Percentiles rank a stretch among this genome's conserved stretches.
These are phyloP conservation scores for Drosophila falleni DNA, from an alignment of 2,888 invertebrate genomes.

Conservation along the genomic window DNA sequence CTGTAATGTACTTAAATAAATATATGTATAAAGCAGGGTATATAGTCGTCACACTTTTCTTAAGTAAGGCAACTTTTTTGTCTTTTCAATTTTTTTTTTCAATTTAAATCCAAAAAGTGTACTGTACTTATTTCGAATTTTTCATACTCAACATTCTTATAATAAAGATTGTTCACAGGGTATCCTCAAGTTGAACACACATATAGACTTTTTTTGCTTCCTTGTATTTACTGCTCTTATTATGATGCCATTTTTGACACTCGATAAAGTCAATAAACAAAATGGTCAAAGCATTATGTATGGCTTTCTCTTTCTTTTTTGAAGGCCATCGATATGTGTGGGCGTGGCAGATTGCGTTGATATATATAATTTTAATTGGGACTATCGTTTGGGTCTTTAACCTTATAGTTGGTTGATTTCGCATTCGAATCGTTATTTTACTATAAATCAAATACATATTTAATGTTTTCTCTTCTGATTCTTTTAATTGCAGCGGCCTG, in stretches of 20 bases:
- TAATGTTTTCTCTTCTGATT: constrained; percentile 22
- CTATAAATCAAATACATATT: constrained; percentile 41
- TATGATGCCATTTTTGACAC: constrained; percentile 69
- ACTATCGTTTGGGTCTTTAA: constrained; percentile 6
- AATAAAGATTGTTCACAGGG: not conserved
- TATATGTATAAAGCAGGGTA: not conserved
- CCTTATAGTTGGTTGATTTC: constrained; percentile 35
- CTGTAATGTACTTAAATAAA: not conserved
- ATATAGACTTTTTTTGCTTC: constrained; percentile 3
- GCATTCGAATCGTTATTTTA: constrained; percentile 28
- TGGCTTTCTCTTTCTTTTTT: constrained; percentile 3
- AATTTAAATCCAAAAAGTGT: not conserved
- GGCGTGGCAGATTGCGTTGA: constrained; percentile 5
- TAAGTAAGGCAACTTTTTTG: not conserved
- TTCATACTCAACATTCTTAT: not conserved
- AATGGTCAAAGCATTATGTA: constrained; percentile 37
- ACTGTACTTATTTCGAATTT: not conserved
- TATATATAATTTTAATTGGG: constrained; percentile 37
- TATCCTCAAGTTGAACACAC: not conserved
- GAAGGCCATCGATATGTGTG: not conserved
- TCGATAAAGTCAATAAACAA: constrained; percentile 69
- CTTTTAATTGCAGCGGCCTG: constrained; percentile 48
- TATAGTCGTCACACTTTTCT: not conserved
- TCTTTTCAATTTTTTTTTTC: not conserved
- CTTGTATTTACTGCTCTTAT: constrained; percentile 47